Evolutionary conservation across 2,888 invertebrate genomes (phyloP).

Genomic region (Oligia strigilis): DNA sequence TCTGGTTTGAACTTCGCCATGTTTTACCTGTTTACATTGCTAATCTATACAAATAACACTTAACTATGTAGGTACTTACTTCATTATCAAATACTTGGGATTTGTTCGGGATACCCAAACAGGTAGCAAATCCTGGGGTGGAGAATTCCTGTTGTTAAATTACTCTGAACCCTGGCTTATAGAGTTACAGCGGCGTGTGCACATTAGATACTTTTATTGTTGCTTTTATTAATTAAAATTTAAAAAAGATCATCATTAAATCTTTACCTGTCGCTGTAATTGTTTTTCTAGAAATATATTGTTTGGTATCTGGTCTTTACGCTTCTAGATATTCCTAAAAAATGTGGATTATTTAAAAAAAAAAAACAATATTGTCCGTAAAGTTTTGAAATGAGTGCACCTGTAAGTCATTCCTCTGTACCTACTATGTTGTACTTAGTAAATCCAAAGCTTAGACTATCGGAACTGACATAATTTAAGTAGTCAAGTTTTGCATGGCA

Average conservation of each 20-base stretch:
- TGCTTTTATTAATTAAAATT: not conserved
- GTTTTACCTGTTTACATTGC: not conserved
- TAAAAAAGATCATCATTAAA: no score
- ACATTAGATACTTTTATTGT: not conserved
- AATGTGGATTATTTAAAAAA: not conserved
- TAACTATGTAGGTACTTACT: not conserved
- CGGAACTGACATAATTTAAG: not conserved
- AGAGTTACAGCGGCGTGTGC: not conserved
- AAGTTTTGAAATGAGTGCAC: not conserved
- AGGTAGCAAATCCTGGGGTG: conserved; percentile 10
- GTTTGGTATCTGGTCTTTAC: not conserved
- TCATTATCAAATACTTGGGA: conserved; percentile 17
- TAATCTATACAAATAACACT: not conserved
- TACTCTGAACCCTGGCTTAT: conserved; percentile 16
- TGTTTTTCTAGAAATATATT: not conserved
- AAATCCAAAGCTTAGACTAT: not conserved
- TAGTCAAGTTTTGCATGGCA: no score
- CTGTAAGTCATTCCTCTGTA: not conserved
- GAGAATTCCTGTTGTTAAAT: conserved; percentile 23
- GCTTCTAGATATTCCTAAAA: not conserved
- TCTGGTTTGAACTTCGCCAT: not conserved
- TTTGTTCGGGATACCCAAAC: conserved; percentile 20
- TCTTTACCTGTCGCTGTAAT: no score
- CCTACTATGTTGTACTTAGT: no score
- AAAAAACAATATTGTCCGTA: not conserved